phyloP scores from a whole-genome alignment of 1,140 invertebrate species.

The Trichonephila inaurata region DNA sequence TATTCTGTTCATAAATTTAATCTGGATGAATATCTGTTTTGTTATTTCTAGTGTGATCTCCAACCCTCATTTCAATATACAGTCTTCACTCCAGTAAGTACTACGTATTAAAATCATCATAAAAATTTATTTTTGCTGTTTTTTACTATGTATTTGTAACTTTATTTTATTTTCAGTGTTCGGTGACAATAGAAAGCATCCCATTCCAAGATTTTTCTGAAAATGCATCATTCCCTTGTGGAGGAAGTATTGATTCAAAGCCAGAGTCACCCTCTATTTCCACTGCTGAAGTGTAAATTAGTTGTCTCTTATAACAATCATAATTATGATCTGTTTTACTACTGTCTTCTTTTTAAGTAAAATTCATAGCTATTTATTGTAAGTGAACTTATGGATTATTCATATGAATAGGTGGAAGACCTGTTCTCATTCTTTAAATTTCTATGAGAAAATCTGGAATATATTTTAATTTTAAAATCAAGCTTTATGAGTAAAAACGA shows the following conservation, averaged over 20 bases:
- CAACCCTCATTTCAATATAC: conserved; percentile 97
- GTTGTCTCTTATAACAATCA: background rate
- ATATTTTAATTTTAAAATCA: no score
- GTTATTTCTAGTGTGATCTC: conserved; percentile 86
- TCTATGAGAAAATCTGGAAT: no score
- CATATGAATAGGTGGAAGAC: no score
- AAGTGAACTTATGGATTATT: no score
- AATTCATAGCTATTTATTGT: no score
- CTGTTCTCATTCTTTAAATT: no score
- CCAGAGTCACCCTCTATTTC: conserved; percentile 58
- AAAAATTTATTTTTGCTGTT: background rate
- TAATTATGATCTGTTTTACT: no score
- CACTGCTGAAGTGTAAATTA: conserved; percentile 54
- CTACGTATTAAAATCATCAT: background rate
- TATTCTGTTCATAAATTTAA: background rate
- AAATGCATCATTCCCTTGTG: background rate
- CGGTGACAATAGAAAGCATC: conserved; percentile 56
- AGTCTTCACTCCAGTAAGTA: conserved; percentile 86
- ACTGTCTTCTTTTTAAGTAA: no score
- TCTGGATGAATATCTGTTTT: no score
- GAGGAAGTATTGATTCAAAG: conserved; percentile 31
- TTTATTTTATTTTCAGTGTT: conserved; percentile 19
- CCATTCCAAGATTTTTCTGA: conserved; percentile 59
- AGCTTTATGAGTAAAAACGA: no score
- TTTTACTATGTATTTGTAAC: background rate